phyloP scores from a whole-genome alignment of 2,888 invertebrate genomes.

The Synergus laeviventris region DNA sequence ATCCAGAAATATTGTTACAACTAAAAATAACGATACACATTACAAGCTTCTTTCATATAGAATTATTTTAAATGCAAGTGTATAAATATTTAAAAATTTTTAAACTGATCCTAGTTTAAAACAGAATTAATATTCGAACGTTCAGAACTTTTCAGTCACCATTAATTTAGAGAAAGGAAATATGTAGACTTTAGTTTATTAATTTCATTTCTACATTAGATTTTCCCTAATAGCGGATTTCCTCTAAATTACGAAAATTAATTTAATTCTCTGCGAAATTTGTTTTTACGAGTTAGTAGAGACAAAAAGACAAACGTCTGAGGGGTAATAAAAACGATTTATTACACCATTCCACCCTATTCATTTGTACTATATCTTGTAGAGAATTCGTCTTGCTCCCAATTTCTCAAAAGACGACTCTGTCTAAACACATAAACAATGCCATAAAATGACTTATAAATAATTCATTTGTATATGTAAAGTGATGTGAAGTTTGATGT shows the following conservation, averaged over 20 bases:
- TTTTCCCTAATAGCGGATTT: neutral
- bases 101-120: too few relatives aligned
- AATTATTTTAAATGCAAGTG: too few relatives aligned
- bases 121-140: too few relatives aligned
- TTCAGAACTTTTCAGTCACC: too few relatives aligned
- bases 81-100: too few relatives aligned
- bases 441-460: neutral
- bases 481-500: neutral
- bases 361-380: slow-evolving; percentile 13
- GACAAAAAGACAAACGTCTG: slow-evolving; percentile 2
- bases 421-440: neutral
- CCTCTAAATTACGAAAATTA: neutral
- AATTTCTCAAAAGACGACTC: neutral
- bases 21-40: too few relatives aligned
- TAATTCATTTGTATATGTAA: neutral
- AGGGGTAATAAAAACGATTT: neutral
- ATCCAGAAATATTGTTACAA: too few relatives aligned
- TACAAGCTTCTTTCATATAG: too few relatives aligned
- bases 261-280: slow-evolving; percentile 7
- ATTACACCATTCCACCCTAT: slow-evolving; percentile 11
- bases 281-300: neutral
- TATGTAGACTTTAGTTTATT: too few relatives aligned
- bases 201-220: neutral
- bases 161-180: too few relatives aligned
- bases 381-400: slow-evolving; percentile 11